Conservation (phyloP, 2,888 invertebrate species). For the Cosmopolites sordidus region DNA sequence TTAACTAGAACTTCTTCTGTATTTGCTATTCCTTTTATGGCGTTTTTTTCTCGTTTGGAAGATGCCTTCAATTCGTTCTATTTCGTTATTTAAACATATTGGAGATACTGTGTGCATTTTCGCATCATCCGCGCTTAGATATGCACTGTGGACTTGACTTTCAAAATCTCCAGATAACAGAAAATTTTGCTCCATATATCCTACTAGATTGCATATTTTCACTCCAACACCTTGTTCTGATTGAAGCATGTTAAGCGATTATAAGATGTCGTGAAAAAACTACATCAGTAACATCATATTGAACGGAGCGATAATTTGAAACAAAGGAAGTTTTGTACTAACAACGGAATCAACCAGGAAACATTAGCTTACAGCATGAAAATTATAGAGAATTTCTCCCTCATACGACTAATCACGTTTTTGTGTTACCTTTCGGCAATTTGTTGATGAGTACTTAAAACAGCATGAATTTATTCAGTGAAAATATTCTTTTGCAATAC, state of each 20-base stretch:
- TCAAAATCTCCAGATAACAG: conserved; percentile 16
- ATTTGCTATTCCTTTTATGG: conserved; percentile 3
- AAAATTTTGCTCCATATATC: conserved; percentile 15
- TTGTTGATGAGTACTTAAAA: too few relatives aligned
- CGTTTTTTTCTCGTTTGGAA: conserved; percentile 9
- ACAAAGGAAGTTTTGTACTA: too few relatives aligned
- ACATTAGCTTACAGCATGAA: too few relatives aligned
- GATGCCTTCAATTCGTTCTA: conserved; percentile 18
- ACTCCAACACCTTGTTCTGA: conserved; percentile 10
- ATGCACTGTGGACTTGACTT: conserved; percentile 18
- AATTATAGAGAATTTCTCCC: too few relatives aligned
- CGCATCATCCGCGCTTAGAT: conserved; percentile 19
- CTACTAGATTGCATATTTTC: conserved; percentile 15
- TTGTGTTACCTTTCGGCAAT: too few relatives aligned
- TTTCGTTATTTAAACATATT: conserved; percentile 17
- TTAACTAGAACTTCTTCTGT: not conserved
- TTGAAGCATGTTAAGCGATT: conserved; percentile 14
- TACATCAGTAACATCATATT: too few relatives aligned
- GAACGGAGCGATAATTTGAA: too few relatives aligned
- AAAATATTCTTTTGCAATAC: too few relatives aligned
- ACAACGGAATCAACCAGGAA: too few relatives aligned
- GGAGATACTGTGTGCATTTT: conserved; percentile 17
- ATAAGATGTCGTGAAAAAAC: conserved; percentile 17
- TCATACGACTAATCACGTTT: too few relatives aligned
- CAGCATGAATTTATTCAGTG: too few relatives aligned